phyloP scores from a whole-genome alignment of 2,797 vertebrate species.

The Peromyscus eremicus region DNA sequence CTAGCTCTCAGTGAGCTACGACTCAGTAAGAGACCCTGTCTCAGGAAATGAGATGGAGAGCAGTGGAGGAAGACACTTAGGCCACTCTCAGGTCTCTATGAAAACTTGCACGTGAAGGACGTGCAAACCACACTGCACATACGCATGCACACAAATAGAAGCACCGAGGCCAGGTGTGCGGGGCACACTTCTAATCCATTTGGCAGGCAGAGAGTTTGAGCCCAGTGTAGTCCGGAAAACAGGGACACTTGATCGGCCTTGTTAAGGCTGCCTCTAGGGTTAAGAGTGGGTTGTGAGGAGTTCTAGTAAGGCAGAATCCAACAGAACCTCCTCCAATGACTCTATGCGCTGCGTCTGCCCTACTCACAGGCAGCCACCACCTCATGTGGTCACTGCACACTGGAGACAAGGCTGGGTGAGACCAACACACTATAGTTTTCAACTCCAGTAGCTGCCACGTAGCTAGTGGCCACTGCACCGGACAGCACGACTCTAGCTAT shows the following conservation, averaged over 20 bases:
- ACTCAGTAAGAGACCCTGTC: background rate
- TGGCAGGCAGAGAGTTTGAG: background rate
- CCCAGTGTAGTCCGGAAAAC: background rate
- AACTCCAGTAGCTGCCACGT: background rate
- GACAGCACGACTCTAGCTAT: background rate
- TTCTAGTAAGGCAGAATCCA: fast-evolving
- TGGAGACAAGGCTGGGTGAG: background rate
- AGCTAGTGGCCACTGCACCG: background rate
- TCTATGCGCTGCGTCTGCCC: fast-evolving
- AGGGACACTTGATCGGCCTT: background rate
- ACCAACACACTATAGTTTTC: background rate
- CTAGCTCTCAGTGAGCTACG: background rate
- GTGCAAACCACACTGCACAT: background rate
- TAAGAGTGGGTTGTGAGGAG: no score
- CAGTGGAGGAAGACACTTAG: background rate
- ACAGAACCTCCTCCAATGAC: background rate
- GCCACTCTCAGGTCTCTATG: background rate
- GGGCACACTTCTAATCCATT: background rate
- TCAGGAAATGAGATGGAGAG: background rate
- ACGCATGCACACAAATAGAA: background rate
- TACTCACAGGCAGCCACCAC: background rate
- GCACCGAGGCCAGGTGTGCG: background rate
- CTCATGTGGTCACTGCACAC: background rate
- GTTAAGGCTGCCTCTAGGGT: background rate
- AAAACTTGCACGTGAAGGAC: background rate